These are phyloP conservation scores for Stigmatopora nigra DNA, from an alignment of 2,113 vertebrate genomes.

Conservation along the genomic window DNA sequence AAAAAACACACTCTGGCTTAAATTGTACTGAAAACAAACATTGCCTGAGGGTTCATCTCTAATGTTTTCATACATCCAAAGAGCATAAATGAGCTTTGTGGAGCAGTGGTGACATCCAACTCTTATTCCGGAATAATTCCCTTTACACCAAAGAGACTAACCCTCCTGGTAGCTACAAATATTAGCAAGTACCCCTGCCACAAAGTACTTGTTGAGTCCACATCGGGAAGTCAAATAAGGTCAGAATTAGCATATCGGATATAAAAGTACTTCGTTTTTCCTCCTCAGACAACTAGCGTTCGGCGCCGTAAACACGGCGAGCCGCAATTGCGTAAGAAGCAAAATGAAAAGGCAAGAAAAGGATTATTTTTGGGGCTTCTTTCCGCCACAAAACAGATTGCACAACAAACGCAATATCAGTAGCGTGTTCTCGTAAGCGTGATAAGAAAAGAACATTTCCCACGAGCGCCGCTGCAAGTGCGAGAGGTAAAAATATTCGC, in stretches of 20 bases:
- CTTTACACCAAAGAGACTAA: background rate
- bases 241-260: background rate
- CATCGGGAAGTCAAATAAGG: background rate
- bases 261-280: background rate
- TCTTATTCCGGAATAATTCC: background rate
- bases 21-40: background rate
- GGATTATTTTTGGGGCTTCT: background rate
- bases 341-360: background rate
- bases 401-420: background rate
- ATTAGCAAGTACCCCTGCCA: background rate
- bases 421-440: background rate
- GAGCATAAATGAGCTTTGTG: background rate
- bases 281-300: background rate
- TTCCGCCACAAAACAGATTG: constrained; percentile 2
- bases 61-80: background rate
- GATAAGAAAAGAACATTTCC: constrained; percentile 10
- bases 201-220: too few species aligned
- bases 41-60: background rate
- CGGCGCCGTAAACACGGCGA: background rate
- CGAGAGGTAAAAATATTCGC: background rate
- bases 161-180: background rate
- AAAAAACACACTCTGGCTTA: too few species aligned
- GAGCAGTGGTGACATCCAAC: too few species aligned
- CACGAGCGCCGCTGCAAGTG: background rate
- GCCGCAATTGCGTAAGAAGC: background rate